Evolutionary conservation across 2,888 invertebrate species (phyloP).

Genomic region (Trichopria drosophilae): DNA sequence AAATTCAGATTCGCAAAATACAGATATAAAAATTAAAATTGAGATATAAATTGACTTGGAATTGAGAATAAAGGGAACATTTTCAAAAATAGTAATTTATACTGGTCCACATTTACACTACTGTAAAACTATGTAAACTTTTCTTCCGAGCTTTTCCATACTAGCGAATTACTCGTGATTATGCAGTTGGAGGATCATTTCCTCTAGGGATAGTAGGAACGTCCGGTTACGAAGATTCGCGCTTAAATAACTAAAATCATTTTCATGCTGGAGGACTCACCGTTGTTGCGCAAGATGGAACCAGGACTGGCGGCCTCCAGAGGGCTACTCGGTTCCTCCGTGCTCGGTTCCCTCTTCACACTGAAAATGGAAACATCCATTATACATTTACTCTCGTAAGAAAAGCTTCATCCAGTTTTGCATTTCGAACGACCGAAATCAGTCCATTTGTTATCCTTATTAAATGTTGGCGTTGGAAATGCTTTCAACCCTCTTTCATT

Average conservation of each 20-base stretch:
- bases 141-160: conserved; percentile 16
- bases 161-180: conserved; percentile 19
- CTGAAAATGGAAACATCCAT: conserved; percentile 52
- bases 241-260: conserved; percentile 38
- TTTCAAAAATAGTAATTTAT: too few relatives aligned
- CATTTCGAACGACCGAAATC: conserved; percentile 12
- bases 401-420: conserved; percentile 11
- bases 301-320: conserved; percentile 56
- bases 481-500: too few relatives aligned
- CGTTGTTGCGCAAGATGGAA: conserved; percentile 56
- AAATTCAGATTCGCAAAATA: too few relatives aligned
- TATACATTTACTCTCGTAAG: conserved; percentile 38
- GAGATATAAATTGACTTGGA: too few relatives aligned
- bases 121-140: too few relatives aligned
- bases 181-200: conserved; percentile 10
- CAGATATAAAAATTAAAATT: too few relatives aligned
- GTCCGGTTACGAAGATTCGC: conserved; percentile 33
- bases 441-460: too few relatives aligned
- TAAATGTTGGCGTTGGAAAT: too few relatives aligned
- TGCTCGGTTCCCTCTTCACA: conserved; percentile 55
- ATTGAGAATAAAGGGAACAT: too few relatives aligned
- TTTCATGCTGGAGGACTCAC: conserved; percentile 41
- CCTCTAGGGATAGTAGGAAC: conserved; percentile 13
- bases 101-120: too few relatives aligned
- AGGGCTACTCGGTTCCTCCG: conserved; percentile 55